Percentiles rank a stretch among this genome's conserved stretches.
phyloP scores from a whole-genome alignment of 2,888 invertebrate genomes.

The Chrysodeixis includens region DNA sequence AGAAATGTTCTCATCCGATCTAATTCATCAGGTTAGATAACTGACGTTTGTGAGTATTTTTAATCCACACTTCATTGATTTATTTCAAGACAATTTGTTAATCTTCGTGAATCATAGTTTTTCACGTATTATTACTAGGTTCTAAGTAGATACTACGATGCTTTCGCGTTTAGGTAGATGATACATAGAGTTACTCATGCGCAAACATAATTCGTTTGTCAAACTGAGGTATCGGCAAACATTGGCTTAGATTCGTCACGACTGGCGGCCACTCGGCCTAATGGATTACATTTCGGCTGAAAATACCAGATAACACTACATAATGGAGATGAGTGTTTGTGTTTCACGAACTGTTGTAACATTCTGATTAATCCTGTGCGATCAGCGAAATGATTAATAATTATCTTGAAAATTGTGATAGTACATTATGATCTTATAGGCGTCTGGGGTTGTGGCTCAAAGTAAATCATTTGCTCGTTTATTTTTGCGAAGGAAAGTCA shows the following conservation, averaged over 20 bases:
- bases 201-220: slow-evolving; percentile 26
- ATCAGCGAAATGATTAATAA: background rate
- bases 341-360: slow-evolving; percentile 17
- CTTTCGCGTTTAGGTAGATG: slow-evolving; percentile 20
- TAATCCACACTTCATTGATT: slow-evolving; percentile 20
- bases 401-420: no score
- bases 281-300: slow-evolving; percentile 36
- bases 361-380: slow-evolving; percentile 21
- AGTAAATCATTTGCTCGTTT: no score
- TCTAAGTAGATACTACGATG: slow-evolving; percentile 22
- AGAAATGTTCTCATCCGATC: slow-evolving; percentile 9
- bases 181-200: slow-evolving; percentile 36
- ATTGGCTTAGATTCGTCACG: slow-evolving; percentile 32
- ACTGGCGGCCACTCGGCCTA: background rate
- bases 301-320: slow-evolving; percentile 41
- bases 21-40: slow-evolving; percentile 6
- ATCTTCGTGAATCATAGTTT: slow-evolving; percentile 38
- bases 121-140: slow-evolving; percentile 15
- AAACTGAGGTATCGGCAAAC: slow-evolving; percentile 35
- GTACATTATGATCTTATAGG: no score
- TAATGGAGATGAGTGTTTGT: slow-evolving; percentile 17
- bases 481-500: no score
- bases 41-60: slow-evolving; percentile 25
- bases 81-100: slow-evolving; percentile 18
- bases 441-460: no score